Evolutionary conservation across 1,140 invertebrate genomes (phyloP), one percentile per base, ranked within the genome.

Genomic region (Euglossa dilemma): DNA sequence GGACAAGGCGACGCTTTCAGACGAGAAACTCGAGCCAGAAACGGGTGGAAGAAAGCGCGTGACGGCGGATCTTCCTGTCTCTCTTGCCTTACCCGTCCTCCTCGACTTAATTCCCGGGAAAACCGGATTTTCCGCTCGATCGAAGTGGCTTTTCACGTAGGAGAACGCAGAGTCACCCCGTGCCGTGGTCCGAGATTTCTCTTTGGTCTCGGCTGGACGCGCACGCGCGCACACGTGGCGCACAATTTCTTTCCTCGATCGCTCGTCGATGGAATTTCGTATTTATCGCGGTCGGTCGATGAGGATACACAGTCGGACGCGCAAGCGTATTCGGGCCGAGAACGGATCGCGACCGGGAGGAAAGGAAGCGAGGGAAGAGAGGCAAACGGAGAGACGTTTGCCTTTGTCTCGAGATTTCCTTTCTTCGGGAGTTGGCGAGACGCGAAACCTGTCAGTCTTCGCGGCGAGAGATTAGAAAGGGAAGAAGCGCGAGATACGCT

Each of bases 61-160:
- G 36, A 4, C 36, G 4, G 36, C 36, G 36, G 36, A 36, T 36
- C 36, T 36, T n/a, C 36, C 36, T 36, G 1, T 4, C 1, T 36
- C 36, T 4, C 1, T 36, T 4, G 36, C 4, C 36, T 36, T 36
- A 36, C 4, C 36, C 36, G 36, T 45, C 43, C 43, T 89, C 81
- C 52, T 66, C 81, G 57, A 71, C 80, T 85, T 90, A 88, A 91
- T 91, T 91, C 87, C 80, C 85, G 75, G 83, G 88, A 88, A 90
- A 91, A 91, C 74, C 80, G 86, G 90, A 91, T 91, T 91, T 91
- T 91, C 85, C 88, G 85, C 52, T 77, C 89, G 90, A 91, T 91
- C 87, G 85, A 81, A 67, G 67, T 25, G 76, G 77, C 82, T 69
- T 80, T 84, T 80, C 79, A 61, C 83, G 87, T 73, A 84, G 61